Base-by-base conservation (phyloP, 2,113 vertebrate genomes). In the Hucho hucho region DNA sequence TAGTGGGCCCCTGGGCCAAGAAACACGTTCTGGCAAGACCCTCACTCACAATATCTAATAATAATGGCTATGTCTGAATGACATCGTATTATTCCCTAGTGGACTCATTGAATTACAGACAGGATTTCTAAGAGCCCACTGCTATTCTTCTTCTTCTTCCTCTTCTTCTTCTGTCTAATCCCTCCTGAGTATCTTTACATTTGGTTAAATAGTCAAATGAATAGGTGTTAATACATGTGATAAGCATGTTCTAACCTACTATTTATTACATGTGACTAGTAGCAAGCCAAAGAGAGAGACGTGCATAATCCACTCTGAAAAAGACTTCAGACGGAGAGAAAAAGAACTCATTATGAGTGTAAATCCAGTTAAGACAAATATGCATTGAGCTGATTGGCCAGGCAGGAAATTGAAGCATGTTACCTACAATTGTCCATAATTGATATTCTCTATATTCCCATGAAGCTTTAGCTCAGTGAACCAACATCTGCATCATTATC, bases 351-450 rank as follows among this genome's bases (percentile, higher is more conserved):
- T 37, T 18, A 67, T 29, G 65, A 4, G 28, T 20, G 16, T 9
- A 11, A 37, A 67, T 12, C 28, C 65, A 67, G 28, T 37, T 20
- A 20, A 67, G 65, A 32, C 29, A 32, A 67, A 67, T 43, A 32
- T 67, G 28, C 65, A 20, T 58, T 16, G 47, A 3, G 63, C 20
- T 69, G 70, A 73, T 59, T 53, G 32, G 26, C 47, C 61, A 72
- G 69, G 13, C 18, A 24, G 24, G 49, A 70, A 61, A 75, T 64
- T 75, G 46, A 71, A 79, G 65, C 46, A 28, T 73, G 61, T 70
- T 73, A 61, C 37, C 63, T 68, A 28, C 59, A 67, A 43, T 67
- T 78, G 71, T 7, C 49, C 69, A 68, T 70, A 79, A 82, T 65
- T 72, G 74, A 75, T 61, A 70, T 49, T 70, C 67, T 13, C 4